Percentiles rank a stretch among this genome's conserved stretches.
Evolutionary conservation across 2,888 invertebrate species (phyloP).

Genomic region (Agrotis segetum): DNA sequence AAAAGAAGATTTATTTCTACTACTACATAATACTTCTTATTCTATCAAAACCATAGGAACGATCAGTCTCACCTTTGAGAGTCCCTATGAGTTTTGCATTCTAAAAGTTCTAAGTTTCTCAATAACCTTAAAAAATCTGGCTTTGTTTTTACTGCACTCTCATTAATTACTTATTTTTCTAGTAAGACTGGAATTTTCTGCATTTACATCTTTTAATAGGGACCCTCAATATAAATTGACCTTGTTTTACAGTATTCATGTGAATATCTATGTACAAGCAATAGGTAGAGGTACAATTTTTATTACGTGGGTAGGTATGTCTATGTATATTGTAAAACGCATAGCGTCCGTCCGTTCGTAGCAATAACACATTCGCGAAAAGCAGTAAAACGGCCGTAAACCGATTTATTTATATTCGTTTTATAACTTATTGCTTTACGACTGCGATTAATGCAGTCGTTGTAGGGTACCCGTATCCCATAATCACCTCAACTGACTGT

Average conservation of each 20-base stretch:
- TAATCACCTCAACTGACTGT: conserved; percentile 66
- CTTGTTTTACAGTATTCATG: neutral
- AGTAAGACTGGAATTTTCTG: too few relatives aligned
- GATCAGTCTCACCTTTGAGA: too few relatives aligned
- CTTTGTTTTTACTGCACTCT: too few relatives aligned
- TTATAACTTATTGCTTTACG: conserved; percentile 85
- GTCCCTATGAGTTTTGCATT: too few relatives aligned
- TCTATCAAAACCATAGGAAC: too few relatives aligned
- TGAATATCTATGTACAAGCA: conserved; percentile 26
- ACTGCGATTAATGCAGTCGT: conserved; percentile 80
- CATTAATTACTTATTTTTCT: too few relatives aligned
- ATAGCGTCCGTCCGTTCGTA: conserved; percentile 74
- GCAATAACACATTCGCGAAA: conserved; percentile 82
- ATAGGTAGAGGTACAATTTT: conserved; percentile 32
- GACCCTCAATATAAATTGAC: conserved; percentile 1
- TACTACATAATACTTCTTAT: too few relatives aligned
- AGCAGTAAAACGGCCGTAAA: conserved; percentile 82
- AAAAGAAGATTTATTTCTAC: too few relatives aligned
- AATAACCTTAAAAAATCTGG: too few relatives aligned
- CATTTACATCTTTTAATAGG: too few relatives aligned
- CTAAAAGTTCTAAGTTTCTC: too few relatives aligned
- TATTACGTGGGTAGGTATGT: conserved; percentile 33
- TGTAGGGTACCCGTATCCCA: conserved; percentile 71
- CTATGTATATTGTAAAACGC: conserved; percentile 59
- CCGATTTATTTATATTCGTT: conserved; percentile 85